Conservation (phyloP, 1,140 invertebrate species). For the Antheraea mylitta region DNA sequence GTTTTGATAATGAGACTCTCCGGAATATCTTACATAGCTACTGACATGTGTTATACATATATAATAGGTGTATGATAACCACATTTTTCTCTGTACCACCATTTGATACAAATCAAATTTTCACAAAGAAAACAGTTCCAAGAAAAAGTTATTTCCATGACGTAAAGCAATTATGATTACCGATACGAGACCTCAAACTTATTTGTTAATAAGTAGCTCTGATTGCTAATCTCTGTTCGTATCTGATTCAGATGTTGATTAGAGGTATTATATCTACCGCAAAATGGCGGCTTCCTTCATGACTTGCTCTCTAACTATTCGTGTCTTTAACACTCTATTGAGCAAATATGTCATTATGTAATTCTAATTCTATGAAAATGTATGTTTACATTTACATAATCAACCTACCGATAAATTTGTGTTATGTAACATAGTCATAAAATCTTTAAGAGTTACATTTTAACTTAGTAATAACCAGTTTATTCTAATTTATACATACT, state of each 20-base stretch:
- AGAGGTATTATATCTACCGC: slow-evolving; percentile 12
- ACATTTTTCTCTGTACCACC: neutral
- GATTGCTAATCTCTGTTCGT: slow-evolving; percentile 21
- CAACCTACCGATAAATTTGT: neutral
- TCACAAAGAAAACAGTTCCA: slow-evolving; percentile 31
- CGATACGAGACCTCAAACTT: slow-evolving; percentile 9
- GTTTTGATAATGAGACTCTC: neutral
- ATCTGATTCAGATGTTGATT: slow-evolving; percentile 35
- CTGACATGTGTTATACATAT: neutral
- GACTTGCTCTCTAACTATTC: neutral
- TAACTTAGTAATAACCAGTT: too few relatives aligned
- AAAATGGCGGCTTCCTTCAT: slow-evolving; percentile 2
- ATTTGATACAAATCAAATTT: neutral
- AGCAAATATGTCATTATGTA: slow-evolving; percentile 2
- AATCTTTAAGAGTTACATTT: too few relatives aligned
- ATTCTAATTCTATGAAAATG: neutral
- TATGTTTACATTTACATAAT: neutral
- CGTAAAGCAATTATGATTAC: slow-evolving; percentile 39
- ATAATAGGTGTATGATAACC: neutral
- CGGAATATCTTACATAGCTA: neutral
- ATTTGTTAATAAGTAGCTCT: slow-evolving; percentile 16
- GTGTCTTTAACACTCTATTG: neutral
- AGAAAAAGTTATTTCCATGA: slow-evolving; percentile 37
- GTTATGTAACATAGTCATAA: too few relatives aligned
- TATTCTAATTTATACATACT: too few relatives aligned